Evolutionary conservation across 64 coral and sea anemone genomes (phyloP).

Genomic region (Trachythela sp.): DNA sequence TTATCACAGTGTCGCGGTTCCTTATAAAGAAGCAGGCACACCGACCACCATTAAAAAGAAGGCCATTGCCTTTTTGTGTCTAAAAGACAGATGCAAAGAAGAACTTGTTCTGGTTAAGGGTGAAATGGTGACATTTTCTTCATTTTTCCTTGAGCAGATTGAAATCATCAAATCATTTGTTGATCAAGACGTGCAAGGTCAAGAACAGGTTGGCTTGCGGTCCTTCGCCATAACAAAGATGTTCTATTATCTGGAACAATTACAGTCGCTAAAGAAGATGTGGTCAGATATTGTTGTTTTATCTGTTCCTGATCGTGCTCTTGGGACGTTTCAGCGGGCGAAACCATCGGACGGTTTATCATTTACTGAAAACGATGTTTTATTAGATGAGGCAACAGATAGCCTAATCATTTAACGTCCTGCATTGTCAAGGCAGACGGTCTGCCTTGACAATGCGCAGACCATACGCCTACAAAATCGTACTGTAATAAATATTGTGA

Average conservation of each 20-base stretch:
- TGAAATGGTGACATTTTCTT: neutral
- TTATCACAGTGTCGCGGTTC: neutral
- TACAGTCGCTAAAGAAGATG: neutral
- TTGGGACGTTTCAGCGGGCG: neutral
- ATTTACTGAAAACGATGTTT: neutral
- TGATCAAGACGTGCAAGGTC: neutral
- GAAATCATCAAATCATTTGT: neutral
- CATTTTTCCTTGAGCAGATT: neutral
- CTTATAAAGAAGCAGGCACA: neutral
- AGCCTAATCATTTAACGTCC: neutral
- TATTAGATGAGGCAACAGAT: neutral
- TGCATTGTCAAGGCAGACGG: too few relatives aligned
- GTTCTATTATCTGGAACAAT: neutral
- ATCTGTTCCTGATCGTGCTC: neutral
- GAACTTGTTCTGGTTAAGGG: neutral
- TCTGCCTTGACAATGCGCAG: too few relatives aligned
- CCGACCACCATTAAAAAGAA: neutral
- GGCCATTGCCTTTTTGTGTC: neutral
- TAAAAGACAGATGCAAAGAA: slow-evolving; percentile 16
- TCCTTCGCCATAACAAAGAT: neutral
- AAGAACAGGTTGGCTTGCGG: neutral
- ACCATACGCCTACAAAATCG: too few relatives aligned
- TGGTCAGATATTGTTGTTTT: neutral
- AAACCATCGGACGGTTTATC: neutral
- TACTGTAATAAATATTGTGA: too few relatives aligned